Evolutionary conservation across 2,888 invertebrate genomes (phyloP).

Genomic region (Pilophorus perplexus): DNA sequence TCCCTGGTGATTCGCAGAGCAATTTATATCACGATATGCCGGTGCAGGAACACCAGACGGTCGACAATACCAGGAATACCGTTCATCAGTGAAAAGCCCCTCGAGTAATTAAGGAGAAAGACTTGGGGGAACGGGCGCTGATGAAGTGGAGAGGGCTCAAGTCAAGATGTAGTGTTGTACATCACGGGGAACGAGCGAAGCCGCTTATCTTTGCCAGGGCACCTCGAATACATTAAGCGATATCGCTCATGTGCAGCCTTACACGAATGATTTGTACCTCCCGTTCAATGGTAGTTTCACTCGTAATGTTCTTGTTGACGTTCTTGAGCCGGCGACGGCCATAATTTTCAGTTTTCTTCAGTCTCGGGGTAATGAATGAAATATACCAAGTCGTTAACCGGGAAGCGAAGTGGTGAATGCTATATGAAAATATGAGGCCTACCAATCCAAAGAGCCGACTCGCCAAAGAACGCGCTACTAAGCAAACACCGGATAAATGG

Average conservation of each 20-base stretch:
- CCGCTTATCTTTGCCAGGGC: slow-evolving; percentile 16
- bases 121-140: slow-evolving; percentile 16
- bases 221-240: slow-evolving; percentile 29
- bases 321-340: background rate
- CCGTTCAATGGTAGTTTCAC: background rate
- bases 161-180: slow-evolving; percentile 27
- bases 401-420: no score
- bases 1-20: no score
- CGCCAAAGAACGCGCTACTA: no score
- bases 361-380: background rate
- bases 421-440: no score
- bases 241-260: slow-evolving; percentile 34
- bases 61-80: no score
- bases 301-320: slow-evolving; percentile 1
- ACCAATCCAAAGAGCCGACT: no score
- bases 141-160: no score
- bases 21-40: no score
- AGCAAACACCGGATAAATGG: no score
- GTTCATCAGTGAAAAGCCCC: slow-evolving; percentile 29
- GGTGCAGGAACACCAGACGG: no score
- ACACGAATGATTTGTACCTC: slow-evolving; percentile 19
- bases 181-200: slow-evolving; percentile 20
- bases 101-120: slow-evolving; percentile 36
- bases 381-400: no score
- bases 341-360: background rate